Percentiles rank a stretch among this genome's conserved stretches.
phyloP scores from a whole-genome alignment of 2,797 vertebrate species.

The Momotus momota region DNA sequence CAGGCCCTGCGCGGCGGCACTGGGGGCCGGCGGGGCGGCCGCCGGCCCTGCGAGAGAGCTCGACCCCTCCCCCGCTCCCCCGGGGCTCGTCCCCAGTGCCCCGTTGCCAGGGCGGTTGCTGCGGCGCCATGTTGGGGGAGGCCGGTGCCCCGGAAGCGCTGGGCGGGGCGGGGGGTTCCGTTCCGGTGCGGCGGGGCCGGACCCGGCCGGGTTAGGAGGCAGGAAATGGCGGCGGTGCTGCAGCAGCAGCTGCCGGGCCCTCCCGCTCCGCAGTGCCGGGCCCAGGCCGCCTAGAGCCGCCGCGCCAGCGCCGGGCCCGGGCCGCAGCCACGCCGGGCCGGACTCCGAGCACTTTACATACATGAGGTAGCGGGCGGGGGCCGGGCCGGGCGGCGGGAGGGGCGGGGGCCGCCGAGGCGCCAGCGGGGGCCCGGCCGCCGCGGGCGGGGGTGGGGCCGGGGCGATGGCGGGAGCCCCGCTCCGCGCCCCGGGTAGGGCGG shows the following conservation, averaged over 20 bases:
- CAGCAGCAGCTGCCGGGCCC: constrained; percentile 86
- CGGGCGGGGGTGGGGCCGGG: not conserved
- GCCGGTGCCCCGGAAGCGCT: constrained; percentile 72
- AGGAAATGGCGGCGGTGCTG: constrained; percentile 94
- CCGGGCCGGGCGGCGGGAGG: not conserved
- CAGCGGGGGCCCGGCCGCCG: not conserved
- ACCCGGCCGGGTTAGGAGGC: constrained; percentile 84
- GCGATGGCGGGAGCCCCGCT: not conserved
- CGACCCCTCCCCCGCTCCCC: no score
- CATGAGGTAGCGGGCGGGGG: constrained; percentile 74
- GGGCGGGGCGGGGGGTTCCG: constrained; percentile 52
- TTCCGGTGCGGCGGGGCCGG: constrained; percentile 84
- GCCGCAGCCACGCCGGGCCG: constrained; percentile 63
- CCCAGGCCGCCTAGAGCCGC: constrained; percentile 47
- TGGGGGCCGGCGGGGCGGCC: not conserved
- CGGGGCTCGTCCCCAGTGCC: no score
- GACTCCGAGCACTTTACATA: constrained; percentile 80
- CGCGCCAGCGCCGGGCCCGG: constrained; percentile 33
- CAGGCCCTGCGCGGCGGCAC: rapidly evolving
- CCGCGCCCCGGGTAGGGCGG: not conserved
- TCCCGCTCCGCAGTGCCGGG: constrained; percentile 84
- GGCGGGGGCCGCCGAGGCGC: not conserved
- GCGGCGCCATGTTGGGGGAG: constrained; percentile 52
- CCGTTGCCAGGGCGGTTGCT: constrained; percentile 22
- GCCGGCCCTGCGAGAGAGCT: no score